Base-by-base conservation (phyloP, 2,797 vertebrate species). In the Poecilia wingei region DNA sequence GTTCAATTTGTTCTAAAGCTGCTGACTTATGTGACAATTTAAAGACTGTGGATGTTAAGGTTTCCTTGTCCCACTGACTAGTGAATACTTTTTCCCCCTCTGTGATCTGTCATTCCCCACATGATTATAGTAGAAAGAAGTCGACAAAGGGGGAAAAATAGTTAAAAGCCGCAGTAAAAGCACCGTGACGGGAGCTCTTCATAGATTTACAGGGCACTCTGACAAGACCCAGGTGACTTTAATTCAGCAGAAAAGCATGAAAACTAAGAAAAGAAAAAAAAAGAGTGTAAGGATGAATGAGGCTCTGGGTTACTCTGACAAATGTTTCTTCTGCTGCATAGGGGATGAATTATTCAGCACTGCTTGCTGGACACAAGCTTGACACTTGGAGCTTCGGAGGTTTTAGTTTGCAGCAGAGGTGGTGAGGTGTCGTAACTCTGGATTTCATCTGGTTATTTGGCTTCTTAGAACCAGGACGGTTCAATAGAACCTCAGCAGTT, bases 1-100 rank as follows among this genome's bases (percentile, higher is more conserved):
- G 90, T 94, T 96, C 92, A 95, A 94, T 96, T 96, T 96, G 92
- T 96, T 94, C 96, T 94, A 96, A 96, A 96, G 94, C 88, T 20
- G 61, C 93, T 95, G 93, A 94, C 94, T 96, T 96, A 95, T 94
- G 88, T 95, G 95, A 95, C 94, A 95, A 92, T 95, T 95, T 91
- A 93, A 94, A 95, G 93, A 95, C 93, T 94, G 93, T 90, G 87
- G 91, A 90, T 93, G 89, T 94, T 96, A 91, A 95, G 92, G 94
- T 95, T 95, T 95, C 91, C 84, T 95, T 96, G 95, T 96, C 94
- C 93, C 86, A 88, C 88, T 76, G 79, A 87, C 91, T 82, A 12
- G 94, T 88, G 82, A 89, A 88, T 73, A 64, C 90, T 93, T 89
- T 83, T 80, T 86, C 49, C 79, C 49, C 72, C 78, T 80, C 92